Percentiles rank a stretch among this genome's conserved stretches.
Evolutionary conservation across 2,113 vertebrate genomes (phyloP).

Genomic region (Hippocampus comes): DNA sequence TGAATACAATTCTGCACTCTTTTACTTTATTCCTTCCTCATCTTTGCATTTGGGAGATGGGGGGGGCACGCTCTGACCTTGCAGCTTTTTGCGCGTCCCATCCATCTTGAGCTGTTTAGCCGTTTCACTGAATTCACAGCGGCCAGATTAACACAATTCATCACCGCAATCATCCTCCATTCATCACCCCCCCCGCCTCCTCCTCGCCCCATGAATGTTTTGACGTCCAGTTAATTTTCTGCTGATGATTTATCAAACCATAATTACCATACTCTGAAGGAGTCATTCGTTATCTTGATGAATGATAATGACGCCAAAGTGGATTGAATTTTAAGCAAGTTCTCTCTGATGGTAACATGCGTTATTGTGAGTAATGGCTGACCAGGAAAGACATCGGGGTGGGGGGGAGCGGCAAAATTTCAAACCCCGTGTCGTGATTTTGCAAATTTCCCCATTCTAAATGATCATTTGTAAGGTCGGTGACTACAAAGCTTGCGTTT

Average conservation of each 20-base stretch:
- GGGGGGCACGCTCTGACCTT: conserved; percentile 83
- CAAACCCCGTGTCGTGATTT: conserved; percentile 65
- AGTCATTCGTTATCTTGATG: conserved; percentile 99
- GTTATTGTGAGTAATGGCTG: conserved; percentile 99
- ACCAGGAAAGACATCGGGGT: conserved; percentile 63
- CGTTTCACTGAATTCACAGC: conserved; percentile 99
- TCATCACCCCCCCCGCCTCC: conserved; percentile 93
- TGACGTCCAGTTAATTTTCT: conserved; percentile 99
- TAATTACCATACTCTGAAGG: conserved; percentile 99
- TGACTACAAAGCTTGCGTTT: background rate
- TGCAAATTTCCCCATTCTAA: background rate
- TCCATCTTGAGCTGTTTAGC: conserved; percentile 99
- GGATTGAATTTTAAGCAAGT: conserved; percentile 99
- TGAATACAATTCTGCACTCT: conserved; percentile 20
- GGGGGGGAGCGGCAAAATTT: conserved; percentile 79
- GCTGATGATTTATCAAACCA: conserved; percentile 99
- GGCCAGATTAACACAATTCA: conserved; percentile 99
- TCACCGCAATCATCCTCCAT: conserved; percentile 99
- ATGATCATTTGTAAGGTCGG: background rate
- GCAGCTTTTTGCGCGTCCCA: conserved; percentile 87
- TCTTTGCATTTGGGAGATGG: conserved; percentile 59
- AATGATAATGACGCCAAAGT: conserved; percentile 99
- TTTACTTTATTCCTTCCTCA: conserved; percentile 50
- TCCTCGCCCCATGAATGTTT: conserved; percentile 96
- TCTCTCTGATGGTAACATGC: conserved; percentile 99